Conservation (phyloP, 92 coral and sea anemone species). For the Palythoa heliodiscus region DNA sequence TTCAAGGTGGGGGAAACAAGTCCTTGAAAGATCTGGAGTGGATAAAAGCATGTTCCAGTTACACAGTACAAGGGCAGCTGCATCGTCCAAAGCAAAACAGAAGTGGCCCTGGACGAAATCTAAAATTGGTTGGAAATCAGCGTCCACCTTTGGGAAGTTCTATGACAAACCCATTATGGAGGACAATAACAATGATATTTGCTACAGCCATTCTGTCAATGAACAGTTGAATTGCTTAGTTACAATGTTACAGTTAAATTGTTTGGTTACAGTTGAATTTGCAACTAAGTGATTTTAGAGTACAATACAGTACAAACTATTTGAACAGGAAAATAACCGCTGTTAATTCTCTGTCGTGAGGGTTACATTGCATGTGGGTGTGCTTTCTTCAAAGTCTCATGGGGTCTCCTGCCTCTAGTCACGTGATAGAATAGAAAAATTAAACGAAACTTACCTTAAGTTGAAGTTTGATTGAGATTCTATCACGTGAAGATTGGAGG, state of each 20-base stretch:
- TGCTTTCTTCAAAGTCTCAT: no score
- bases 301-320: no score
- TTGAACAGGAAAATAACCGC: no score
- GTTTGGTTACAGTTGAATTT: neutral
- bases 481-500: no score
- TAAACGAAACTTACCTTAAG: no score
- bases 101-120: constrained; percentile 57
- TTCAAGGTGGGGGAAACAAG: constrained; percentile 63
- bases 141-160: constrained; percentile 45
- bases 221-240: neutral
- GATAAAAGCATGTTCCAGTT: constrained; percentile 43
- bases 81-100: constrained; percentile 63
- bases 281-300: no score
- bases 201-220: constrained; percentile 25
- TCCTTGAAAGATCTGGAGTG: constrained; percentile 55
- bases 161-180: constrained; percentile 6
- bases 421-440: no score
- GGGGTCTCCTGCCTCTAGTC: no score
- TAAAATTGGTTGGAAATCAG: constrained; percentile 60
- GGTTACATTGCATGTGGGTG: no score
- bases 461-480: no score
- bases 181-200: neutral
- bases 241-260: neutral
- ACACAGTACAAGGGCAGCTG: constrained; percentile 69
- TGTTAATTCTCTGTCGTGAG: no score